phyloP scores from a whole-genome alignment of 2,888 invertebrate genomes.

The Hipparchia sbordonii region DNA sequence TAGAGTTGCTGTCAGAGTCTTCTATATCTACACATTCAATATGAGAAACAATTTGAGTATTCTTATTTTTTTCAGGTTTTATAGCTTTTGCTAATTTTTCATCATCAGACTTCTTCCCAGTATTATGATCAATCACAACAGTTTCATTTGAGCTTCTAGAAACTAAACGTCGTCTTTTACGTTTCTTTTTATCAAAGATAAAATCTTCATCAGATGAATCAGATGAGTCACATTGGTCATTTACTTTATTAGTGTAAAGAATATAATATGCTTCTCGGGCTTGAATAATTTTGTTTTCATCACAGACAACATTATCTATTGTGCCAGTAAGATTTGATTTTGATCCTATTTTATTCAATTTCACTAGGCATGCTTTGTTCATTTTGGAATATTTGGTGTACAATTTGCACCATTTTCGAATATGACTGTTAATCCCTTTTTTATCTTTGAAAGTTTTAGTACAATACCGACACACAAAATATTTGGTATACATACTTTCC shows the following conservation, averaged over 20 bases:
- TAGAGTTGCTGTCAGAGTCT: conserved; percentile 58
- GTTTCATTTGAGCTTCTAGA: conserved; percentile 56
- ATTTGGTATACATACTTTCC: conserved; percentile 48
- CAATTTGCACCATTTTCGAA: conserved; percentile 45
- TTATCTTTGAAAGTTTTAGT: conserved; percentile 40
- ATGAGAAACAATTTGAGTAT: conserved; percentile 24
- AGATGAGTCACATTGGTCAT: conserved; percentile 35
- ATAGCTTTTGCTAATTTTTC: conserved; percentile 28
- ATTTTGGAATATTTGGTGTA: conserved; percentile 47
- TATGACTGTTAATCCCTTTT: conserved; percentile 43
- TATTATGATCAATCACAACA: conserved; percentile 43
- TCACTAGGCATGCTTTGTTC: conserved; percentile 54
- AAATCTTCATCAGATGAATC: conserved; percentile 47
- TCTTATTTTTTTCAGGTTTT: conserved; percentile 22
- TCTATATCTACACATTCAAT: conserved; percentile 61
- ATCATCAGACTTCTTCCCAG: conserved; percentile 30
- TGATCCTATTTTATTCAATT: conserved; percentile 55
- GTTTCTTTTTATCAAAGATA: conserved; percentile 38
- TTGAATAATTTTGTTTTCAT: conserved; percentile 53
- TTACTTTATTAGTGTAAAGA: conserved; percentile 48
- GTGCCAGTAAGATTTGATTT: conserved; percentile 58
- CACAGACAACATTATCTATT: conserved; percentile 53
- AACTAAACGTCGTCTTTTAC: conserved; percentile 46
- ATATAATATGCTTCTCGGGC: conserved; percentile 51
- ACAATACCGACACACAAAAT: conserved; percentile 55